A percentile compares a stretch with the other conserved stretches of the same genome.
Evolutionary conservation across 2,888 invertebrate genomes (phyloP).

Genomic region (Caenorhabditis afra): DNA sequence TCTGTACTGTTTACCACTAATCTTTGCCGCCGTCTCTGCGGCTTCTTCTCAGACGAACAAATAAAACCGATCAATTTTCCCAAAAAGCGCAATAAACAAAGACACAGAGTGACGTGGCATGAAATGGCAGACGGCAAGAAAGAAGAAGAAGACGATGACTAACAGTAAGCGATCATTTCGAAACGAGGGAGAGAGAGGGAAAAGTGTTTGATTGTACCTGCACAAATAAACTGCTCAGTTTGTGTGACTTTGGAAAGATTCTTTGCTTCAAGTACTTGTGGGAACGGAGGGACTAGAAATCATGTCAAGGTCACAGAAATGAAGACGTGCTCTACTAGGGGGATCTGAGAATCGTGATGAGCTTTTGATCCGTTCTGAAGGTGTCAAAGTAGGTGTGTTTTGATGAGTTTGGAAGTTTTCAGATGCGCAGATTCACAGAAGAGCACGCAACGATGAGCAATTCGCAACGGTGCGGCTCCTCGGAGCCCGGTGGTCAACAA

Average conservation of each 20-base stretch:
- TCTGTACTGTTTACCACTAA: too few species aligned
- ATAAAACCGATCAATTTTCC: conserved; percentile 16
- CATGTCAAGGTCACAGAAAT: background rate
- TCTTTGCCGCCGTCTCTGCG: too few species aligned
- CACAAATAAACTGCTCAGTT: conserved; percentile 26
- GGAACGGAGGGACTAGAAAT: conserved; percentile 7
- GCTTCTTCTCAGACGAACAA: conserved; percentile 11
- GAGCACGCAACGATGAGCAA: too few species aligned
- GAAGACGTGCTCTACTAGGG: background rate
- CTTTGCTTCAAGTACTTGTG: conserved; percentile 12
- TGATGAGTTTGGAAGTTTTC: too few species aligned
- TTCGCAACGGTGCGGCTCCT: too few species aligned
- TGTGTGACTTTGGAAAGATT: conserved; percentile 15
- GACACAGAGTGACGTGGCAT: conserved; percentile 41
- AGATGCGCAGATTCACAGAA: too few species aligned
- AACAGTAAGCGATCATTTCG: conserved; percentile 30
- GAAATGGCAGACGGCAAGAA: conserved; percentile 10
- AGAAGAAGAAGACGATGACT: conserved; percentile 18
- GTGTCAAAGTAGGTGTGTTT: too few species aligned
- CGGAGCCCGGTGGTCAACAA: too few species aligned
- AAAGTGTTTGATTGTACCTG: conserved; percentile 50
- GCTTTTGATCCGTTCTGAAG: too few species aligned
- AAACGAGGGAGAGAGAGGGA: conserved; percentile 13
- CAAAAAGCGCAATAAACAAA: conserved; percentile 25
- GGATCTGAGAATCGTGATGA: too few species aligned